Conservation (phyloP, 2,888 invertebrate genomes). For the Physocephala rufipes region DNA sequence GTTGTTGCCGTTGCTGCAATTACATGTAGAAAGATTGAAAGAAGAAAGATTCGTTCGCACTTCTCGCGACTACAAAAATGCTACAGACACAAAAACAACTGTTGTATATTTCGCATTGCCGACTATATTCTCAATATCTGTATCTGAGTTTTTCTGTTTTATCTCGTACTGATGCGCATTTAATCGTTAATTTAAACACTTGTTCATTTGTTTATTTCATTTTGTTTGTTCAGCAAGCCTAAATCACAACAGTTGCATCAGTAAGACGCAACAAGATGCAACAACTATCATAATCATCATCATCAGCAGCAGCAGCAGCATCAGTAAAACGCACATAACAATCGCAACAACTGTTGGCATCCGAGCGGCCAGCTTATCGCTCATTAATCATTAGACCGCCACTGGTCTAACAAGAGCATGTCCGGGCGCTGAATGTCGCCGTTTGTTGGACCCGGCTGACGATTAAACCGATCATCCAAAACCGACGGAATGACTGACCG, state of each 20-base stretch:
- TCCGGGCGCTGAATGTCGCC: too few relatives aligned
- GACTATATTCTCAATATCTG: neutral
- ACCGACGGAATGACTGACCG: too few relatives aligned
- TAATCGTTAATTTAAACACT: constrained; percentile 24
- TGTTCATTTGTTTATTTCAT: constrained; percentile 13
- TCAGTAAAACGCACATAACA: constrained; percentile 12
- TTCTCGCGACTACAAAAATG: constrained; percentile 2
- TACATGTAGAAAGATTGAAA: neutral
- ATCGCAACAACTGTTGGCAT: constrained; percentile 25
- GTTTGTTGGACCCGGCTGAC: neutral
- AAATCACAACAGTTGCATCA: constrained; percentile 27
- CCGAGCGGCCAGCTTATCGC: constrained; percentile 23
- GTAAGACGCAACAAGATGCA: neutral
- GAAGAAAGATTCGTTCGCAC: neutral
- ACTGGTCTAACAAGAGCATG: constrained; percentile 4
- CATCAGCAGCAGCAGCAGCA: too few relatives aligned
- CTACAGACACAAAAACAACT: too few relatives aligned
- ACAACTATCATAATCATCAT: too few relatives aligned
- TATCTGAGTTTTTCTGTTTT: constrained; percentile 1
- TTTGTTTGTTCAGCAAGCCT: constrained; percentile 19
- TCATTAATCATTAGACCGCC: constrained; percentile 31
- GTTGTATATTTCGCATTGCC: too few relatives aligned
- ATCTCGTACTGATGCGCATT: constrained; percentile 9
- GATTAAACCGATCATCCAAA: neutral
- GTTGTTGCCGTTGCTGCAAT: neutral